Evolutionary conservation across 64 coral and sea anemone species (phyloP).

Genomic region (Actinia equina): DNA sequence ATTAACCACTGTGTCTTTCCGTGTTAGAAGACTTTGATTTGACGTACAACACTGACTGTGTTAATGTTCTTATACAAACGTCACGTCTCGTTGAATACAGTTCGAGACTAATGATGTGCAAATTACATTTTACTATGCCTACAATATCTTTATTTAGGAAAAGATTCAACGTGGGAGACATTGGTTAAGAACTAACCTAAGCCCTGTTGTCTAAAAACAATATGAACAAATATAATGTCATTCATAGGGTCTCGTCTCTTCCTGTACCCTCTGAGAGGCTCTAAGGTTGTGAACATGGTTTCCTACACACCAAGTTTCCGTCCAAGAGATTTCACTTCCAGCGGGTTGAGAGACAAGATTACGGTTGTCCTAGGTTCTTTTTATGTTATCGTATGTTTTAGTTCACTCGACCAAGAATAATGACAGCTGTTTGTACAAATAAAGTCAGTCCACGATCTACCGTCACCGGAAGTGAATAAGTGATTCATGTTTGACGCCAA

Average conservation of each 20-base stretch:
- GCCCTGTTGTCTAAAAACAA: background rate
- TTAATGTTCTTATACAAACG: background rate
- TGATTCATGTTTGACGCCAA: background rate
- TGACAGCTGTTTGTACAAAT: background rate
- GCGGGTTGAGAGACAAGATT: background rate
- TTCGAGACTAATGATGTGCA: background rate
- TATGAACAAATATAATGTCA: background rate
- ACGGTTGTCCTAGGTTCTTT: too few species aligned
- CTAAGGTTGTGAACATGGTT: background rate
- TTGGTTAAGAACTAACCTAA: background rate
- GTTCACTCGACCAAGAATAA: background rate
- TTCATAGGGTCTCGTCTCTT: background rate
- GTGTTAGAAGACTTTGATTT: too few species aligned
- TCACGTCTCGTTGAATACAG: background rate
- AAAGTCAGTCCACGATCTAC: background rate
- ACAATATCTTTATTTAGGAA: background rate
- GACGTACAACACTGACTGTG: background rate
- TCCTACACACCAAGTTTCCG: background rate
- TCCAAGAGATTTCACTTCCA: background rate
- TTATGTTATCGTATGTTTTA: background rate
- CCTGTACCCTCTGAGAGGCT: background rate
- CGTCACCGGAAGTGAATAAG: background rate
- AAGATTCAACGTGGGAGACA: background rate
- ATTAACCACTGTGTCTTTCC: too few species aligned
- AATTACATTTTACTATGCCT: background rate